phyloP scores from a whole-genome alignment of 2,888 invertebrate species.

The Dendrolimus houi region DNA sequence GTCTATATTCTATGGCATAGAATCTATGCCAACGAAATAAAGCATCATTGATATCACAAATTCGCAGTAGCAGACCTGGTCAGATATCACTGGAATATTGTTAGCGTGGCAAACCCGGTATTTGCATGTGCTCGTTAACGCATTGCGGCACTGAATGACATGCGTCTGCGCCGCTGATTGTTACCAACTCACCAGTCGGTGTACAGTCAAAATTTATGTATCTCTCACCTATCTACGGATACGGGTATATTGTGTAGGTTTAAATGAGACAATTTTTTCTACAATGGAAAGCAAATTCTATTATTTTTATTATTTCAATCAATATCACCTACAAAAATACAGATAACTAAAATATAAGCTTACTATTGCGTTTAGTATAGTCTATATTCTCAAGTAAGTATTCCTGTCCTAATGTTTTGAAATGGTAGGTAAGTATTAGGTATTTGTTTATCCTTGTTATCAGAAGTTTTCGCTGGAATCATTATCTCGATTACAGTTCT shows the following conservation, averaged over 20 bases:
- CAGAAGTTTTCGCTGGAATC: too few species aligned
- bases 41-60: constrained; percentile 2
- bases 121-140: constrained; percentile 75
- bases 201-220: constrained; percentile 31
- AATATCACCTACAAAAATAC: too few species aligned
- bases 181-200: constrained; percentile 25
- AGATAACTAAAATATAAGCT: too few species aligned
- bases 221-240: constrained; percentile 12
- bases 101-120: constrained; percentile 46
- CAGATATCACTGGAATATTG: constrained; percentile 46
- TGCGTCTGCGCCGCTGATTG: constrained; percentile 53
- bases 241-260: constrained; percentile 5
- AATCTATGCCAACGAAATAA: too few species aligned
- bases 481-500: too few species aligned
- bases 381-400: too few species aligned
- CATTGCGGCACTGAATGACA: constrained; percentile 60
- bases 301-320: too few species aligned
- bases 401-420: too few species aligned
- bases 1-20: too few species aligned
- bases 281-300: background rate
- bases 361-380: too few species aligned
- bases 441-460: too few species aligned
- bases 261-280: background rate
- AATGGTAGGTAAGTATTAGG: too few species aligned
- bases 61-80: constrained; percentile 28